Conservation (phyloP, 2,797 vertebrate species). For the Chlorospingus flavigularis region DNA sequence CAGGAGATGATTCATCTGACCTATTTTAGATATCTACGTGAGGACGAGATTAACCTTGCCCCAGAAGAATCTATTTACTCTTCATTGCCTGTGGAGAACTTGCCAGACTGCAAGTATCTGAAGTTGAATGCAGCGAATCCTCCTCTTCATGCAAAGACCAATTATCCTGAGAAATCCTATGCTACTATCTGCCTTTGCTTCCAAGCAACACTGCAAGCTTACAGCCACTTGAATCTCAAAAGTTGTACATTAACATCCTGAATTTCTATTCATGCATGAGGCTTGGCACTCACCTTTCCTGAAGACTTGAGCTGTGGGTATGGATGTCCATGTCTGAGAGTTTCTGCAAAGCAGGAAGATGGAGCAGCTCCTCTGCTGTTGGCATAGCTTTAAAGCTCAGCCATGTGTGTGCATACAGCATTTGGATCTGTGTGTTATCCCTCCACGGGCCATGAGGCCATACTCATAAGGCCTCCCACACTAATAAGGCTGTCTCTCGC, state of each 20-base stretch:
- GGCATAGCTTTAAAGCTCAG: not conserved
- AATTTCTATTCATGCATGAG: not conserved
- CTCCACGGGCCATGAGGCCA: not conserved
- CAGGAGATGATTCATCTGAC: constrained; percentile 47
- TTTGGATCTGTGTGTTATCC: not conserved
- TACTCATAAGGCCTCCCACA: not conserved
- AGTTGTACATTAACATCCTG: not conserved
- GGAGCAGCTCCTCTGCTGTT: not conserved
- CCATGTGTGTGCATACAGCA: not conserved
- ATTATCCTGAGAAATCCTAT: not conserved
- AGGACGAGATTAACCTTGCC: constrained; percentile 17
- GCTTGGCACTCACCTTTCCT: not conserved
- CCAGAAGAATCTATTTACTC: not conserved
- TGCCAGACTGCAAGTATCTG: not conserved
- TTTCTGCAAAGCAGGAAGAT: not conserved
- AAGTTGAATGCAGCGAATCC: not conserved
- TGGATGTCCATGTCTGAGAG: not conserved
- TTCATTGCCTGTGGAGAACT: not conserved
- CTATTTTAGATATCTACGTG: constrained; percentile 18
- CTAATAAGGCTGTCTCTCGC: not conserved
- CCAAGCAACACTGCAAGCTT: not conserved
- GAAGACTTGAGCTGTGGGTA: not conserved
- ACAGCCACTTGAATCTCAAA: not conserved
- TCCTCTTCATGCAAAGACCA: not conserved
- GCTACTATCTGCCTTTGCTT: not conserved